Conservation (phyloP, 92 coral and sea anemone species). For the Epizoanthus stellaris region DNA sequence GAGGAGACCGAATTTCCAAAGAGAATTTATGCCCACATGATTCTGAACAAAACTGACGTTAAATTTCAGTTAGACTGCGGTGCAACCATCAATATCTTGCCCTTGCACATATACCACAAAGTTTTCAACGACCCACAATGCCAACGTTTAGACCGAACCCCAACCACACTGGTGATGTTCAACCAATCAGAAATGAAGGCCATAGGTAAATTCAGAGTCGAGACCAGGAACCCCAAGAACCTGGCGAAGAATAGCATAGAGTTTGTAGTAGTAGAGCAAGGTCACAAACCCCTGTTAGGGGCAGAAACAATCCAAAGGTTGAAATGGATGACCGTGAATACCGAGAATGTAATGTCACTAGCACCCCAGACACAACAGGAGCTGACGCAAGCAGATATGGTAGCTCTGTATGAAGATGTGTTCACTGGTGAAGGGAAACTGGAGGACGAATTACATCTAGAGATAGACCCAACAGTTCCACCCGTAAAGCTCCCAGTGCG, state of each 20-base stretch:
- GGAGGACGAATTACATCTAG: conserved; percentile 35
- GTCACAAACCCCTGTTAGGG: conserved; percentile 40
- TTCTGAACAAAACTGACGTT: conserved; percentile 19
- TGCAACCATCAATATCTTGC: conserved; percentile 30
- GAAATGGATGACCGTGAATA: conserved; percentile 39
- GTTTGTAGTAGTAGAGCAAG: conserved; percentile 41
- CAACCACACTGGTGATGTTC: conserved; percentile 33
- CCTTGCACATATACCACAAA: conserved; percentile 3
- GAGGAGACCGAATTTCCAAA: conserved; percentile 17
- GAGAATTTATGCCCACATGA: conserved; percentile 26
- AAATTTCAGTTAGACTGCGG: conserved; percentile 46
- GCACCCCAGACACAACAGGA: not conserved
- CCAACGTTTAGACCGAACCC: not conserved
- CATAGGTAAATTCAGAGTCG: conserved; percentile 15
- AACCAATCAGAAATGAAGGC: conserved; percentile 32
- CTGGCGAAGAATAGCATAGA: conserved; percentile 21
- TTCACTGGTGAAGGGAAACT: conserved; percentile 47
- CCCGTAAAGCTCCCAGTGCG: conserved; percentile 34
- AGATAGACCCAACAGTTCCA: conserved; percentile 22
- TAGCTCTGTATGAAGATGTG: conserved; percentile 45
- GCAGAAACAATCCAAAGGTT: conserved; percentile 41
- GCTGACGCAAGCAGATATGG: conserved; percentile 31
- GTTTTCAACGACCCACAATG: conserved; percentile 19
- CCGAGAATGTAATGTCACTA: conserved; percentile 28
- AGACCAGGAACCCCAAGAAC: conserved; percentile 47